These are phyloP conservation scores for Sanderia malayensis DNA, from an alignment of 30 jellyfish, hydroid and myxozoan species.

Conservation along the genomic window DNA sequence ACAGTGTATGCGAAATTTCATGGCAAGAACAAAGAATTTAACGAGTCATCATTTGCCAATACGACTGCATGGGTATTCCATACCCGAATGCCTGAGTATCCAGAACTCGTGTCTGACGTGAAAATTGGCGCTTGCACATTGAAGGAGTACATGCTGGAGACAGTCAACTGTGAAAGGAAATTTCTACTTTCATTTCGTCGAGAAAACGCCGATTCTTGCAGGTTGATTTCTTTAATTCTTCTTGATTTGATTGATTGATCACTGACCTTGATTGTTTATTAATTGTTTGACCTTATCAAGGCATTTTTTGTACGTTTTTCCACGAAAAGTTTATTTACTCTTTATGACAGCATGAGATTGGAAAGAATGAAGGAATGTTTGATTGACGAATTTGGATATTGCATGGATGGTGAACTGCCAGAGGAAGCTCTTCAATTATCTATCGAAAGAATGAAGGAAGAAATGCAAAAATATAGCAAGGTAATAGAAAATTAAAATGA, in stretches of 20 bases:
- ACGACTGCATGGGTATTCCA: background rate
- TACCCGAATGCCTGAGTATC: background rate
- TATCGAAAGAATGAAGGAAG: background rate
- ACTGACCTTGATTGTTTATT: too few relatives aligned
- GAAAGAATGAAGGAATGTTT: background rate
- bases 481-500: too few relatives aligned
- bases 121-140: background rate
- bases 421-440: background rate
- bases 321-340: too few relatives aligned
- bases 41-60: background rate
- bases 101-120: background rate
- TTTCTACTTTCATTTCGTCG: background rate
- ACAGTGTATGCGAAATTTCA: background rate
- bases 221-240: too few relatives aligned
- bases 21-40: background rate
- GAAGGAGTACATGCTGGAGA: background rate
- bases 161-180: background rate
- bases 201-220: background rate
- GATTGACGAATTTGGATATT: background rate
- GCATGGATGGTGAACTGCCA: background rate
- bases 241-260: too few relatives aligned
- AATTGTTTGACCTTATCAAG: too few relatives aligned
- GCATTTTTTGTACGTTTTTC: too few relatives aligned
- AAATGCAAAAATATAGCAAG: background rate
- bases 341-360: background rate